These are phyloP conservation scores for Drosophila virilis DNA, from an alignment of 1,140 invertebrate genomes.

Conservation along the genomic window DNA sequence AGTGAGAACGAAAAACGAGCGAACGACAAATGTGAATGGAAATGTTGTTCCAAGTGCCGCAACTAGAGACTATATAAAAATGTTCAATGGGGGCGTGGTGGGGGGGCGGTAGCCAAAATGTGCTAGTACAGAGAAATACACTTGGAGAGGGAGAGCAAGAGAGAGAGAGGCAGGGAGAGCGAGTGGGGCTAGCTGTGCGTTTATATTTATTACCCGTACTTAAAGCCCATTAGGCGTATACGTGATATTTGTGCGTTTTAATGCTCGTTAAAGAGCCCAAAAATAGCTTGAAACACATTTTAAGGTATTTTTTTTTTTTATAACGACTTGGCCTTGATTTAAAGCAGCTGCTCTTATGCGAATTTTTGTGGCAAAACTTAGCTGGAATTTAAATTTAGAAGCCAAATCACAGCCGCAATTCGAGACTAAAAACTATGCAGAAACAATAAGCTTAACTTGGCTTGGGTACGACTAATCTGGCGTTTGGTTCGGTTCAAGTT, in stretches of 20 bases:
- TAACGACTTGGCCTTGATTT: background rate
- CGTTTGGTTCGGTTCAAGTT: too few relatives aligned
- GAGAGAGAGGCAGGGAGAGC: constrained; percentile 23
- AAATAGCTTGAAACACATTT: background rate
- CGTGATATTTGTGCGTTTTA: constrained; percentile 53
- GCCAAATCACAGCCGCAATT: too few relatives aligned
- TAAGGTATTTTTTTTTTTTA: background rate
- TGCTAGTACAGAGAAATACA: background rate
- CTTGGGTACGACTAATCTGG: too few relatives aligned
- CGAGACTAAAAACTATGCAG: too few relatives aligned
- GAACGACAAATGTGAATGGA: constrained; percentile 68
- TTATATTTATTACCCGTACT: constrained; percentile 55
- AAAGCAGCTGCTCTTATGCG: background rate
- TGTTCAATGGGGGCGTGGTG: background rate
- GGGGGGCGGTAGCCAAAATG: background rate
- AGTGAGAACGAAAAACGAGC: constrained; percentile 50
- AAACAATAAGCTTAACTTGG: too few relatives aligned
- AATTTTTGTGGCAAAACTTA: background rate
- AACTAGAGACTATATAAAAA: constrained; percentile 24
- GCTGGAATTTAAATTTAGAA: background rate
- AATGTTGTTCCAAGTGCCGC: constrained; percentile 45
- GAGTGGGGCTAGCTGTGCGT: constrained; percentile 38
- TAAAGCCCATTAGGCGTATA: constrained; percentile 72
- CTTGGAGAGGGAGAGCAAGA: background rate
- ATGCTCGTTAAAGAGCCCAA: background rate